phyloP scores from a whole-genome alignment of 2,113 vertebrate species.

The Heterotilapia buettikoferi region DNA sequence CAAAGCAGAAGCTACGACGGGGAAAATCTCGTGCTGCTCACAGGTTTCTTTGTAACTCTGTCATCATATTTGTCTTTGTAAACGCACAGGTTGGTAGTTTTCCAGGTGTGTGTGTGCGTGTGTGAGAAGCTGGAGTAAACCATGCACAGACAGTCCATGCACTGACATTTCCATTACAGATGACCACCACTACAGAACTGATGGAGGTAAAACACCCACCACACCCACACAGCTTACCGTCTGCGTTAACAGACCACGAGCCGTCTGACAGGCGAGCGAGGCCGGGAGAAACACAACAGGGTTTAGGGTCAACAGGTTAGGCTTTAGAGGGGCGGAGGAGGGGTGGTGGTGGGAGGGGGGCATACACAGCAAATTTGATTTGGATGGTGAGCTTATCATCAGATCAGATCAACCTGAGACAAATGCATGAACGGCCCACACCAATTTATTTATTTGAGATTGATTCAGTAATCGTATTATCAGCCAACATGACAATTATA shows the following conservation, averaged over 20 bases:
- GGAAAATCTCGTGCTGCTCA: neutral
- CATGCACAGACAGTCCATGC: slow-evolving; percentile 48
- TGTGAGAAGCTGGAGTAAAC: neutral
- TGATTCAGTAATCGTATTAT: neutral
- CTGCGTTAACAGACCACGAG: slow-evolving; percentile 37
- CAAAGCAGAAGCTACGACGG: neutral
- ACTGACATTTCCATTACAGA: slow-evolving; percentile 25
- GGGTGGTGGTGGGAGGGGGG: neutral
- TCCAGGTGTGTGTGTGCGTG: neutral
- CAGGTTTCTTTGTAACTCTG: neutral
- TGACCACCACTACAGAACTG: neutral
- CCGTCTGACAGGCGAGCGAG: slow-evolving; percentile 41
- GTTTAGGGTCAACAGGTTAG: slow-evolving; percentile 32
- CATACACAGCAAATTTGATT: neutral
- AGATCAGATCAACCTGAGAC: neutral
- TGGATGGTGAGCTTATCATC: neutral
- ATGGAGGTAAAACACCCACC: slow-evolving; percentile 11
- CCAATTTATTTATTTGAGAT: neutral
- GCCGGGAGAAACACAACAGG: slow-evolving; percentile 45
- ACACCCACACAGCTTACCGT: slow-evolving; percentile 57
- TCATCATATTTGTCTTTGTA: neutral
- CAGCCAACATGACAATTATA: neutral
- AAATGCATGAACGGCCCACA: neutral
- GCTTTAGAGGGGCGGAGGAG: neutral
- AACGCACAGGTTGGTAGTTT: neutral